phyloP scores from a whole-genome alignment of 2,888 invertebrate genomes.

The Acanthoscelides obtectus region DNA sequence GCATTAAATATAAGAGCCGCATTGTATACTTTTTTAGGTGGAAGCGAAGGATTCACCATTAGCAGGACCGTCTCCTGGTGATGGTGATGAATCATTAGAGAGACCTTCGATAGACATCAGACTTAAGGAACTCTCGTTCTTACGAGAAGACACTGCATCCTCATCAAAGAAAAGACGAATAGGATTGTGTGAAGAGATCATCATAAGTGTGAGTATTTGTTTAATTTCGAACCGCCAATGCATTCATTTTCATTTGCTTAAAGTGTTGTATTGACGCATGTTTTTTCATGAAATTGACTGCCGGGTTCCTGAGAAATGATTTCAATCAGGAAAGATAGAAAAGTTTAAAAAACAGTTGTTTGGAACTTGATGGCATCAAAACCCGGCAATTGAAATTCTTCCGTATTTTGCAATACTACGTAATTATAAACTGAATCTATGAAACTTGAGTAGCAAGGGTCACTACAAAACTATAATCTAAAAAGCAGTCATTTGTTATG shows the following conservation, averaged over 20 bases:
- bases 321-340: too few relatives aligned
- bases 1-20: too few relatives aligned
- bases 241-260: background rate
- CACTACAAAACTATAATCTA: too few relatives aligned
- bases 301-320: too few relatives aligned
- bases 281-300: too few relatives aligned
- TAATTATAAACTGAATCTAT: too few relatives aligned
- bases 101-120: slow-evolving; percentile 37
- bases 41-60: slow-evolving; percentile 27
- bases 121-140: slow-evolving; percentile 39
- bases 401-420: too few relatives aligned
- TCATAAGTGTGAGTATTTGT: slow-evolving; percentile 58
- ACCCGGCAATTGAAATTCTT: too few relatives aligned
- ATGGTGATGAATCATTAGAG: slow-evolving; percentile 25
- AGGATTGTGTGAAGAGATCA: slow-evolving; percentile 58
- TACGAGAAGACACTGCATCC: slow-evolving; percentile 30
- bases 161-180: slow-evolving; percentile 50
- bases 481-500: too few relatives aligned
- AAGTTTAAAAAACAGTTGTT: too few relatives aligned
- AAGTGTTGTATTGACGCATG: background rate
- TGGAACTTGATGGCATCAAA: too few relatives aligned
- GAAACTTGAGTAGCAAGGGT: too few relatives aligned
- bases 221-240: slow-evolving; percentile 2
- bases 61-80: slow-evolving; percentile 25
- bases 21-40: background rate